Conservation (phyloP, 2,888 invertebrate genomes). For the Calliopum simillimum region DNA sequence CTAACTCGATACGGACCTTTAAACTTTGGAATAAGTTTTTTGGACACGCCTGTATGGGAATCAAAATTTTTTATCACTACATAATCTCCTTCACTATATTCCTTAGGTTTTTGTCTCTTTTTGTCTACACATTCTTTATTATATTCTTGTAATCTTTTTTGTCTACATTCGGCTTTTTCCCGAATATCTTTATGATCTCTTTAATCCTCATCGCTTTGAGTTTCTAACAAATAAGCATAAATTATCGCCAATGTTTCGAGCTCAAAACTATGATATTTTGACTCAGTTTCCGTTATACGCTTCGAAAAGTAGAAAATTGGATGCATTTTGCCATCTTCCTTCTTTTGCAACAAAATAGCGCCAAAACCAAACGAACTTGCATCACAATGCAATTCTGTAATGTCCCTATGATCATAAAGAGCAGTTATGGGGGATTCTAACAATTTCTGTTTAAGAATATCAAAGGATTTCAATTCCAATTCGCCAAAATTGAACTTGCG, state of each 20-base stretch:
- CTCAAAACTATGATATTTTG: too few relatives aligned
- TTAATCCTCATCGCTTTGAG: background rate
- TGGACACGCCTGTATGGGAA: background rate
- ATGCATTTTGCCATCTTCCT: too few relatives aligned
- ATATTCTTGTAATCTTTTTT: background rate
- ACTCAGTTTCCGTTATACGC: too few relatives aligned
- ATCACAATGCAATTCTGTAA: slow-evolving; percentile 39
- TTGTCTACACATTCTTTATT: slow-evolving; percentile 9
- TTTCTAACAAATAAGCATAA: background rate
- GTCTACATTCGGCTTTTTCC: background rate
- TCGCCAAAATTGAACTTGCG: slow-evolving; percentile 28
- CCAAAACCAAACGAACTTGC: slow-evolving; percentile 17
- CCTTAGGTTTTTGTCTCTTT: background rate
- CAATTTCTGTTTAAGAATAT: slow-evolving; percentile 31
- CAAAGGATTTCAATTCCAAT: slow-evolving; percentile 28
- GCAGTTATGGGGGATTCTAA: slow-evolving; percentile 33
- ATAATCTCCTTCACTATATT: slow-evolving; percentile 3
- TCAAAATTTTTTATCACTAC: too few relatives aligned
- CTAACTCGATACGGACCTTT: slow-evolving; percentile 10
- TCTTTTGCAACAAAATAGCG: too few relatives aligned
- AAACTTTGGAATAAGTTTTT: slow-evolving; percentile 8
- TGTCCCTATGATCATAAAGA: slow-evolving; percentile 21
- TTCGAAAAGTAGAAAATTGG: too few relatives aligned
- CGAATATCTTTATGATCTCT: background rate
- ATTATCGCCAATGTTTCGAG: too few relatives aligned